A percentile compares a stretch with the other conserved stretches of the same genome.
phyloP scores from a whole-genome alignment of 1,140 invertebrate genomes.

The Heterodera schachtii region DNA sequence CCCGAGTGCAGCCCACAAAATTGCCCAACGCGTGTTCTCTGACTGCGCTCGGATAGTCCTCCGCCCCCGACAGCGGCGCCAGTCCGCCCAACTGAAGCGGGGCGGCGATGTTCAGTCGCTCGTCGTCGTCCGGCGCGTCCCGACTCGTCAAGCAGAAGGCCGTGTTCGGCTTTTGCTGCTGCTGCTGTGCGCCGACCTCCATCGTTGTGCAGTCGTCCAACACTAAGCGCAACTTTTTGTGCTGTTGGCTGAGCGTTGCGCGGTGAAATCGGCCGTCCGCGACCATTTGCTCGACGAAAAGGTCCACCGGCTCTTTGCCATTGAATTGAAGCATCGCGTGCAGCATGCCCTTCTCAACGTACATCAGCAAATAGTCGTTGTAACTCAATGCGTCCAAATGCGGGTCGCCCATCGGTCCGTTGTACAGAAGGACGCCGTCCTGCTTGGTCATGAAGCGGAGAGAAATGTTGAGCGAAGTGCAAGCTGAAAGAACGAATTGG shows the following conservation, averaged over 20 bases:
- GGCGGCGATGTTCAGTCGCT: slow-evolving; percentile 60
- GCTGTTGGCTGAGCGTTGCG: slow-evolving; percentile 52
- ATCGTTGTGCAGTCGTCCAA: slow-evolving; percentile 55
- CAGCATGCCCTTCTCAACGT: slow-evolving; percentile 41
- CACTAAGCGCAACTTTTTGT: slow-evolving; percentile 55
- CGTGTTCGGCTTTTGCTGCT: slow-evolving; percentile 13
- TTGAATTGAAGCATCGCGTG: slow-evolving; percentile 38
- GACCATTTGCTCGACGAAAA: slow-evolving; percentile 38
- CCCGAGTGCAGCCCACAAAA: slow-evolving; percentile 61
- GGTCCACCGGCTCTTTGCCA: slow-evolving; percentile 31
- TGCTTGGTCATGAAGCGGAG: slow-evolving; percentile 41
- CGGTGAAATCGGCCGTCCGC: slow-evolving; percentile 62
- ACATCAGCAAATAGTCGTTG: slow-evolving; percentile 43
- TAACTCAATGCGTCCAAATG: slow-evolving; percentile 49
- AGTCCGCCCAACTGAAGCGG: slow-evolving; percentile 62
- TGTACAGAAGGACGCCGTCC: slow-evolving; percentile 58
- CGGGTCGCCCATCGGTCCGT: slow-evolving; percentile 55
- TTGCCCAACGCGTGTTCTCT: slow-evolving; percentile 27
- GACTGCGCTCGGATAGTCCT: slow-evolving; percentile 45
- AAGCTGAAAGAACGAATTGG: slow-evolving; percentile 29
- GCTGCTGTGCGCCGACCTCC: background rate
- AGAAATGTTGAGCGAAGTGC: slow-evolving; percentile 64
- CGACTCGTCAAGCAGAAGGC: slow-evolving; percentile 28
- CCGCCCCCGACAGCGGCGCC: slow-evolving; percentile 26
- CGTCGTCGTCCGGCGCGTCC: slow-evolving; percentile 59